phyloP scores from a whole-genome alignment of 2,113 vertebrate genomes.

The Syngnathoides biaculeatus region DNA sequence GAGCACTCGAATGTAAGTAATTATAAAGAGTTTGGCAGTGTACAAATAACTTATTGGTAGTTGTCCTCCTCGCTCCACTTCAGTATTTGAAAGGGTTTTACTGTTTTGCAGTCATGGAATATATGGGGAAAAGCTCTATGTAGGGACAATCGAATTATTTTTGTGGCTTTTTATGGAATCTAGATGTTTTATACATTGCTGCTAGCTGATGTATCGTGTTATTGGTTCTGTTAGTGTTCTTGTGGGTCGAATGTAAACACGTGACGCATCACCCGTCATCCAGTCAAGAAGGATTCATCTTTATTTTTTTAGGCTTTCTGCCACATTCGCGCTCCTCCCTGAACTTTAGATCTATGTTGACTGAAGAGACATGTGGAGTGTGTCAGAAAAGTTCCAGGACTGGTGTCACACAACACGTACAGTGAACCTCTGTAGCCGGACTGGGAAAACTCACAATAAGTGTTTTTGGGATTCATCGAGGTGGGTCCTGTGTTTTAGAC shows the following conservation, averaged over 20 bases:
- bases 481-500: no score
- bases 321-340: background rate
- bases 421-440: no score
- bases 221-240: conserved; percentile 20
- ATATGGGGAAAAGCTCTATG: background rate
- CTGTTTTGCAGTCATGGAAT: conserved; percentile 22
- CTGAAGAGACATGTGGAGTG: background rate
- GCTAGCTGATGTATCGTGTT: conserved; percentile 38
- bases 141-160: conserved; percentile 1
- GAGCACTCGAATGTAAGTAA: conserved; percentile 33
- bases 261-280: background rate
- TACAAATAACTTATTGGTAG: conserved; percentile 53
- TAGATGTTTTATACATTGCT: conserved; percentile 35
- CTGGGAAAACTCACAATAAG: no score
- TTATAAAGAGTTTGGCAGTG: conserved; percentile 6
- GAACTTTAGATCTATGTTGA: background rate
- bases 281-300: conserved; percentile 28
- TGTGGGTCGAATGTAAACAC: conserved; percentile 13
- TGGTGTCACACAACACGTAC: background rate
- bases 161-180: conserved; percentile 37
- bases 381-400: background rate
- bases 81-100: conserved; percentile 49
- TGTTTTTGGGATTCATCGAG: no score
- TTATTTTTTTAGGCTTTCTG: conserved; percentile 7
- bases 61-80: background rate